Conservation (phyloP, 2,113 vertebrate genomes). For the Poicephalus gulielmi region DNA sequence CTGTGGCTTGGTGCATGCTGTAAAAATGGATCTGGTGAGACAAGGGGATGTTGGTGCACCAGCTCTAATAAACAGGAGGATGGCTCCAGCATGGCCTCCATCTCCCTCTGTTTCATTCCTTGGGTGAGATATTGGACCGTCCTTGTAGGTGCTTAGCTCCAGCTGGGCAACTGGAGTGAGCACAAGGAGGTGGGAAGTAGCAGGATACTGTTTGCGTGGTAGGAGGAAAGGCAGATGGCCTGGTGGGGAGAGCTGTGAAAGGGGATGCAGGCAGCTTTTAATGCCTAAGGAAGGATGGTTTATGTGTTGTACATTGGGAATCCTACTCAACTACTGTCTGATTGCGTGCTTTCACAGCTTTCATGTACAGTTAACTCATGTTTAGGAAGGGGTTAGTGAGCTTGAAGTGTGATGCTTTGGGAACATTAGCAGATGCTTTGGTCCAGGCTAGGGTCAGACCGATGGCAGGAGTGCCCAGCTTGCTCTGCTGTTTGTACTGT, state of each 20-base stretch:
- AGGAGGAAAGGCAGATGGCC: constrained; percentile 35
- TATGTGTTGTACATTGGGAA: fast-evolving
- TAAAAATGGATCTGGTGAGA: constrained; percentile 28
- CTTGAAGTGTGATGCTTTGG: background rate
- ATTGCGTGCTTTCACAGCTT: background rate
- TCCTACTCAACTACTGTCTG: background rate
- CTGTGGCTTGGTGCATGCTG: background rate
- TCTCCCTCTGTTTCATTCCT: background rate
- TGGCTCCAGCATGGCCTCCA: background rate
- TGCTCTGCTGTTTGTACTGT: background rate
- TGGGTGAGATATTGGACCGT: background rate
- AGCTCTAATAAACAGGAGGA: background rate
- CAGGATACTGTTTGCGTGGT: background rate
- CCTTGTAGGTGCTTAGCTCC: background rate
- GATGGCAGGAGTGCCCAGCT: background rate
- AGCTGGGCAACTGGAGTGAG: background rate
- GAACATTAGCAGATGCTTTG: background rate
- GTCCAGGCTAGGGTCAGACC: background rate
- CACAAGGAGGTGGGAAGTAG: background rate
- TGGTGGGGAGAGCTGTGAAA: background rate
- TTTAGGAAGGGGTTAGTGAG: background rate
- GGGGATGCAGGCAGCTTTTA: background rate
- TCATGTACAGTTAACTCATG: fast-evolving
- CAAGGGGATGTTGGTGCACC: background rate
- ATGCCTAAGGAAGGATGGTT: background rate